These are phyloP conservation scores for Bos taurus DNA, from an alignment of 2,113 vertebrate genomes.

Conservation along the genomic window ARS-UCD2.0 NC_037330.1:119479001-119479500, in stretches of 20 bases:
- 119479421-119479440: rapidly evolving
- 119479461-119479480: not conserved
- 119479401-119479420: not conserved
- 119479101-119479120: not conserved
- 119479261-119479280: not conserved
- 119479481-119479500: rapidly evolving
- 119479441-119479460: rapidly evolving
- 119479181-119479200: rapidly evolving
- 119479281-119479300: not conserved
- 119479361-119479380: too few relatives aligned
- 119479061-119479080: not conserved
- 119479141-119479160: not conserved
- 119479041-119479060: rapidly evolving
- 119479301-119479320: not conserved
- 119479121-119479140: too few relatives aligned
- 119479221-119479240: rapidly evolving
- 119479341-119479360: not conserved
- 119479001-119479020: rapidly evolving
- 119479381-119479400: not conserved
- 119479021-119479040: rapidly evolving
- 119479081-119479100: rapidly evolving
- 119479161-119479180: not conserved
- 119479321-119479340: not conserved
- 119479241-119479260: rapidly evolving
- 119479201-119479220: rapidly evolving